These are phyloP conservation scores for Centrocercus urophasianus DNA, from an alignment of 2,113 vertebrate genomes.

Conservation along the genomic window DNA sequence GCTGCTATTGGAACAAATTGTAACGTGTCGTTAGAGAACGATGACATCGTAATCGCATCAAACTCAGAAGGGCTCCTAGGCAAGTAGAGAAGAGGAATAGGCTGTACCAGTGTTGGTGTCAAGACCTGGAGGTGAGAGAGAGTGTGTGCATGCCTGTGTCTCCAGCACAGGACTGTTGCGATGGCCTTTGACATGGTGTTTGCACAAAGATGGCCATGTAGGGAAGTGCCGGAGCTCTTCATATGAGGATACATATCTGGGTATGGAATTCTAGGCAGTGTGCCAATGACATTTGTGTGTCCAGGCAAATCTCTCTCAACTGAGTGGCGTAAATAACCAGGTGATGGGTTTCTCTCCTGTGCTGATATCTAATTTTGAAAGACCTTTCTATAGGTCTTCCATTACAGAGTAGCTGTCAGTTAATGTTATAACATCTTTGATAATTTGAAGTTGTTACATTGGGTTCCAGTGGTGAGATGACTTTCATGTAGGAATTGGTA, in stretches of 20 bases:
- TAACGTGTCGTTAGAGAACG: neutral
- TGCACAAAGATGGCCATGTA: constrained; percentile 86
- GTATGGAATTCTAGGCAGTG: constrained; percentile 81
- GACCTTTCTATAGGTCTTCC: neutral
- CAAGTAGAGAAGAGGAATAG: constrained; percentile 6
- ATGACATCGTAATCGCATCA: neutral
- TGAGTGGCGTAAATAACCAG: constrained; percentile 65
- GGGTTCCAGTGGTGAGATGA: neutral
- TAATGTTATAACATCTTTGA: neutral
- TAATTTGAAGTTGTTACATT: neutral
- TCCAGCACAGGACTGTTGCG: constrained; percentile 12
- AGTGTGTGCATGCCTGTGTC: constrained; percentile 61
- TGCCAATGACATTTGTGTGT: constrained; percentile 82
- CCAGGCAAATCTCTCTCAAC: constrained; percentile 77
- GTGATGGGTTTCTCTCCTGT: constrained; percentile 58
- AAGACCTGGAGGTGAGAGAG: constrained; percentile 62
- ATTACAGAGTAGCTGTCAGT: neutral
- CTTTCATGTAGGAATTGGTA: neutral
- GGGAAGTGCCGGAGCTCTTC: constrained; percentile 81
- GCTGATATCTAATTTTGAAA: neutral
- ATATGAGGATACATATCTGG: constrained; percentile 69
- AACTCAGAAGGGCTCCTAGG: neutral
- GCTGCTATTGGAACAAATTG: neutral
- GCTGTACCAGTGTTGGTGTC: neutral
- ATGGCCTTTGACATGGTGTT: constrained; percentile 76